Base-by-base conservation (phyloP, 1,140 invertebrate genomes). In the Scaptomyza pallida region DNA sequence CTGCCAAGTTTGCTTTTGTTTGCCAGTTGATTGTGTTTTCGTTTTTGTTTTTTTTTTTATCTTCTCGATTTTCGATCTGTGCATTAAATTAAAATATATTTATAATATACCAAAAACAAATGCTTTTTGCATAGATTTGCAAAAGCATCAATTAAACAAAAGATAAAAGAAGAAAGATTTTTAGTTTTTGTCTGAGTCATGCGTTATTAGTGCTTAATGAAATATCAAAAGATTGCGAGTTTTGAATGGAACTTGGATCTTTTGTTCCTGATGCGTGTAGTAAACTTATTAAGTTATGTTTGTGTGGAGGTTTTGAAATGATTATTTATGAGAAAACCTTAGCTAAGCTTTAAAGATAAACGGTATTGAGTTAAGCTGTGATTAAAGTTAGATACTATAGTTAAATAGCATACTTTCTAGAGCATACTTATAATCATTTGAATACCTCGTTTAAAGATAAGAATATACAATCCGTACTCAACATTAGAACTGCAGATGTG, bases 41-140 rank as follows among this genome's bases (percentile, higher is more conserved):
- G 44, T 6, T 45, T 37, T 48, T 16, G 10, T 10, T 56, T 15
- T 37, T 16, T 21, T 43, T 8, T 41, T 37, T 23, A 13, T 67
- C 26, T 64, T 55, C 26, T 65, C 37, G 57, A 51, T 76, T 47
- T 44, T 30, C 35, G 45, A 63, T 51, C 23, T 72, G 52, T 81
- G 59, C 78, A 74, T 81, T 82, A 71, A 73, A 70, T 82, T 82
- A 57, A 81, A 82, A 82, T 77, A 75, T 80, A 59, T 72, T 68
- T 50, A 60, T 54, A 59, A 55, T 59, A 59, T 67, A 30, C 26
- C 5, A 30, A 30, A 30, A 9, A 21, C 2, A 47, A 13, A 57
- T 65, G 64, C 12, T 57, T 63, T 48, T 63, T 48, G 33, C 56
- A 59, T 59, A 59, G 56, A 35, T 59, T 59, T 45, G 54, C 37